Evolutionary conservation across 2,797 vertebrate genomes (phyloP).

Genomic region (Diglossa cyanea): DNA sequence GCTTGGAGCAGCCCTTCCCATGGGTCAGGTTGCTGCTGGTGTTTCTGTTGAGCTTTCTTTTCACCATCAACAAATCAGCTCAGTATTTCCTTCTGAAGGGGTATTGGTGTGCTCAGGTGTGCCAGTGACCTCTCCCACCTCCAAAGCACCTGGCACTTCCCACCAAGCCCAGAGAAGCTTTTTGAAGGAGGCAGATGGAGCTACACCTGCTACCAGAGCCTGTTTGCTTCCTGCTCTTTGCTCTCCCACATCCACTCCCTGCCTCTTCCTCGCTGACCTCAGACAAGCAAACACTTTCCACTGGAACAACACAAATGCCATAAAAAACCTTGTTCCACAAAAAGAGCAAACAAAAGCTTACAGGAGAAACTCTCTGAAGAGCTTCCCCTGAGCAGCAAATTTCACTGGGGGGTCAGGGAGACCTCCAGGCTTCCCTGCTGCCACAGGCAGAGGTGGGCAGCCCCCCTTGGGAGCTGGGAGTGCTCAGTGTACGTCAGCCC

Average conservation of each 20-base stretch:
- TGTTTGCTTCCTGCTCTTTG: not conserved
- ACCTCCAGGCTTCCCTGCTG: not conserved
- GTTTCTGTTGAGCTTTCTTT: not conserved
- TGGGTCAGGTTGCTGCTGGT: accelerated
- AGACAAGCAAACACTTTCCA: not conserved
- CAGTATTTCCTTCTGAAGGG: not conserved
- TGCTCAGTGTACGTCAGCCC: not conserved
- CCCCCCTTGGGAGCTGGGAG: not conserved
- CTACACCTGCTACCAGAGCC: not conserved
- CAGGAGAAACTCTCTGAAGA: not conserved
- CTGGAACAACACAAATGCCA: not conserved
- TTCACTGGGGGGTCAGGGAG: not conserved
- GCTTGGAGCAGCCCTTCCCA: not conserved
- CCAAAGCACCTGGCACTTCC: not conserved
- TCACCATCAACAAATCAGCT: not conserved
- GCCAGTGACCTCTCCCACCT: not conserved
- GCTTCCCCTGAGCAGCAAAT: not conserved
- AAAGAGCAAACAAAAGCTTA: not conserved
- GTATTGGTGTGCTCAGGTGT: no score
- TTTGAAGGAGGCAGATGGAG: not conserved
- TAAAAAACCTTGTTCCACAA: not conserved
- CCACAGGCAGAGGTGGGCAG: not conserved
- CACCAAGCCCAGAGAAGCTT: not conserved
- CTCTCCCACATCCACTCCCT: not conserved
- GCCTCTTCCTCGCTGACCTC: not conserved